Base-by-base conservation (phyloP, 2,888 invertebrate species). In the Dynastes hyllus region DNA sequence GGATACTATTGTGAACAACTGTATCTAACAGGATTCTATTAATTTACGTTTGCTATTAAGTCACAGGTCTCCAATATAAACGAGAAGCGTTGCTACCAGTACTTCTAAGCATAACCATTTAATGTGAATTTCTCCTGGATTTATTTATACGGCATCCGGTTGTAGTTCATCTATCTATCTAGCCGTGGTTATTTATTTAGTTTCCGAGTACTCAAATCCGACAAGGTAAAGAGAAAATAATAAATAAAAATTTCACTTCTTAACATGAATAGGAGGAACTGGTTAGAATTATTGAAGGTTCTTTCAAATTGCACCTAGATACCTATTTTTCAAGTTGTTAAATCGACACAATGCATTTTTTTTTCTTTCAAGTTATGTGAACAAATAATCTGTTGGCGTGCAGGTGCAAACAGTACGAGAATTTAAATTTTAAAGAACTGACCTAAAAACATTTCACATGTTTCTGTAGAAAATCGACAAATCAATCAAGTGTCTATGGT, bases 91-190 rank as follows among this genome's bases (percentile, higher is more conserved):
- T 37, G 16, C 32, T 55, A 50, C 45, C 55, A 40, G 11, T 58
- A 16, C 55, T 58, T 58, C 22, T 58, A 58, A 16, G 55, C 55
- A 58, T 58, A 40, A 67, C 58, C 61, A 73, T 58, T 73, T 8
- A 73, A 73, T 32, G 73, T 73, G 73, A 58, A 73, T 73, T 73
- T 58, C 73, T 73, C 58, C 73, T 73, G 37, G 45, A 73, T 73
- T 73, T 73, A 73, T 73, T 73, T 73, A 73, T 73, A 73, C 58
- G 40, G 58, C 73, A 73, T 73, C 58, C 73, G 73, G 73, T 58
- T 40, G 58, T 73, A 58, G 40, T 58, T 40, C 58, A 58, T 58
- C 58, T 40, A 58, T 73, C 73, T 32, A 58, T 58, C 37, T 58
- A 73, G 58, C 40, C 22, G 58, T 16, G 16, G 58, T 73, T 73